phyloP scores from a whole-genome alignment of 2,797 vertebrate genomes.

The Pseudochaenichthys georgianus region DNA sequence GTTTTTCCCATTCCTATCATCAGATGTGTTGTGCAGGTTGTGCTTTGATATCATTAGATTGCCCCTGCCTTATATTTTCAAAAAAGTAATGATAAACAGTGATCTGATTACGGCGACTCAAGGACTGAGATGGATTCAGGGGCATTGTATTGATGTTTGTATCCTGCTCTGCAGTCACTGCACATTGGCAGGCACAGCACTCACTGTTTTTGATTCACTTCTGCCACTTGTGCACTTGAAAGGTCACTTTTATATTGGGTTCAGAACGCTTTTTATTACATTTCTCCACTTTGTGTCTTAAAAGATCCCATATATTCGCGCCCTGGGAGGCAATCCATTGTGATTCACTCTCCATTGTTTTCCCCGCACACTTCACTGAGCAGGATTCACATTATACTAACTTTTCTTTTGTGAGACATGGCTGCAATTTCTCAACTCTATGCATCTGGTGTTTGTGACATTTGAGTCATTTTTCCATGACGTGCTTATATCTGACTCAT shows the following conservation, averaged over 20 bases:
- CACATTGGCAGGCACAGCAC: conserved; percentile 24
- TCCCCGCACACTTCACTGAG: conserved; percentile 21
- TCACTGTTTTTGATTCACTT: conserved; percentile 46
- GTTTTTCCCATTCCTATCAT: conserved; percentile 1
- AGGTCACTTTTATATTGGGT: conserved; percentile 68
- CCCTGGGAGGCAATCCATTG: conserved; percentile 23
- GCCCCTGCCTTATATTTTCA: conserved; percentile 24
- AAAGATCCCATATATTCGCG: conserved; percentile 24
- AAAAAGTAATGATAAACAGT: conserved; percentile 42
- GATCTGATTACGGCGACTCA: conserved; percentile 55
- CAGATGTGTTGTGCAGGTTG: conserved; percentile 18
- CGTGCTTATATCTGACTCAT: conserved; percentile 59
- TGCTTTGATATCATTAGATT: conserved; percentile 6
- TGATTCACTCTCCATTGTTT: conserved; percentile 14
- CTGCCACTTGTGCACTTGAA: conserved; percentile 58
- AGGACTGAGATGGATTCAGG: conserved; percentile 54
- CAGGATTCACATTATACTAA: conserved; percentile 44
- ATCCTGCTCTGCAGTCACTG: conserved; percentile 42
- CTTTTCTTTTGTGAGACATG: conserved; percentile 32
- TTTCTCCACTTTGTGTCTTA: conserved; percentile 49
- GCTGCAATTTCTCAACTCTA: neutral
- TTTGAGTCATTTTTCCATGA: conserved; percentile 64
- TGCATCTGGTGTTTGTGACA: conserved; percentile 59
- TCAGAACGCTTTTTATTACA: conserved; percentile 58
- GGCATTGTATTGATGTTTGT: conserved; percentile 55